Percentiles rank a stretch among this genome's conserved stretches.
Evolutionary conservation across 2,888 invertebrate genomes (phyloP).

Genomic region (Plagodis pulveraria): DNA sequence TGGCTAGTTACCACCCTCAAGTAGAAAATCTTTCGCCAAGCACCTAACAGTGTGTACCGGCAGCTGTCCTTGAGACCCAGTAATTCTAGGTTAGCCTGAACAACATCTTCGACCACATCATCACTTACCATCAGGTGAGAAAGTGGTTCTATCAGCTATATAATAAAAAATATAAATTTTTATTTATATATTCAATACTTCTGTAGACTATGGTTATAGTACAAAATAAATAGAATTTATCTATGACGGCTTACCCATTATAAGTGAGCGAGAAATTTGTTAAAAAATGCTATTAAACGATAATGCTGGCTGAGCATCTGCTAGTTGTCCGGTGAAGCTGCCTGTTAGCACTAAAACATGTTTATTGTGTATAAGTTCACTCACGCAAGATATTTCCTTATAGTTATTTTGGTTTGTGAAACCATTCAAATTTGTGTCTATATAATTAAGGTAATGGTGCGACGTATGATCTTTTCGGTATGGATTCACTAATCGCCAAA

Average conservation of each 20-base stretch:
- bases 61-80: too few relatives aligned
- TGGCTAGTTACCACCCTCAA: too few relatives aligned
- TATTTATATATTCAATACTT: slow-evolving; percentile 36
- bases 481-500: slow-evolving; percentile 48
- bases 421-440: slow-evolving; percentile 59
- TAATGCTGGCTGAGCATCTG: slow-evolving; percentile 50
- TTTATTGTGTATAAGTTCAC: slow-evolving; percentile 41
- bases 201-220: slow-evolving; percentile 47
- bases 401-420: slow-evolving; percentile 56
- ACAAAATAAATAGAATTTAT: slow-evolving; percentile 46
- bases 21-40: too few relatives aligned
- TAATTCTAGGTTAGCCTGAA: too few relatives aligned
- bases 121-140: too few relatives aligned
- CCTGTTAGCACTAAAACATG: slow-evolving; percentile 50
- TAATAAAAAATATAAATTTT: not conserved
- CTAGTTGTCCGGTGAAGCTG: slow-evolving; percentile 58
- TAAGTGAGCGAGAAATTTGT: slow-evolving; percentile 58
- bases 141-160: not conserved
- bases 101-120: too few relatives aligned
- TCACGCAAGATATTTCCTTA: slow-evolving; percentile 42
- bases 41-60: too few relatives aligned
- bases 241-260: slow-evolving; percentile 51
- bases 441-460: slow-evolving; percentile 69
- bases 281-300: slow-evolving; percentile 15
- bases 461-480: slow-evolving; percentile 61